Evolutionary conservation across 2,113 vertebrate species (phyloP).

Genomic region (Macrotus californicus): DNA sequence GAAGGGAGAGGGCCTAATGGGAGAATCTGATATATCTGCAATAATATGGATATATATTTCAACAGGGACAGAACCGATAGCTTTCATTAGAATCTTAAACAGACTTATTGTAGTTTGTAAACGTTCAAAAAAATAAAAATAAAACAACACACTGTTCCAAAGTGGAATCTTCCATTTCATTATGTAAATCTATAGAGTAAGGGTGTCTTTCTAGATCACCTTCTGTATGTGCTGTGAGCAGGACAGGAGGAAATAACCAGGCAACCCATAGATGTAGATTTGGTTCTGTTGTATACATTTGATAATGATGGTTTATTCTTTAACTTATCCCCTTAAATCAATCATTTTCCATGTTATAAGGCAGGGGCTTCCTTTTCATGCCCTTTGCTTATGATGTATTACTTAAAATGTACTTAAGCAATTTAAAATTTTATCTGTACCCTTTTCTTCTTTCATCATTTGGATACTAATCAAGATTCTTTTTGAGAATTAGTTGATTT

Average conservation of each 20-base stretch:
- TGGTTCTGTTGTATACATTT: background rate
- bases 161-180: background rate
- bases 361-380: background rate
- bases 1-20: background rate
- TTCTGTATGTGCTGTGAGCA: background rate
- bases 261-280: background rate
- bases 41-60: background rate
- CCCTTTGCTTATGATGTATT: background rate
- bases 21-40: background rate
- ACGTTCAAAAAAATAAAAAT: background rate
- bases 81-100: conserved; percentile 27
- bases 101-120: background rate
- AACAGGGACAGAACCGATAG: background rate
- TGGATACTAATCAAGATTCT: conserved; percentile 32
- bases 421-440: conserved; percentile 2
- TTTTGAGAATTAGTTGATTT: conserved; percentile 54
- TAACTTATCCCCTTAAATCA: background rate
- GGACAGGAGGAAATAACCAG: background rate
- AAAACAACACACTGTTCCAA: background rate
- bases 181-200: background rate
- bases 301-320: background rate
- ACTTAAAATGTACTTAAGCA: conserved; percentile 24
- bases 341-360: background rate
- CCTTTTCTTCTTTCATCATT: conserved; percentile 43
- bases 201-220: background rate